These are phyloP conservation scores for Dendroctonus ponderosae DNA, from an alignment of 1,140 invertebrate genomes.

Conservation along the genomic window DNA sequence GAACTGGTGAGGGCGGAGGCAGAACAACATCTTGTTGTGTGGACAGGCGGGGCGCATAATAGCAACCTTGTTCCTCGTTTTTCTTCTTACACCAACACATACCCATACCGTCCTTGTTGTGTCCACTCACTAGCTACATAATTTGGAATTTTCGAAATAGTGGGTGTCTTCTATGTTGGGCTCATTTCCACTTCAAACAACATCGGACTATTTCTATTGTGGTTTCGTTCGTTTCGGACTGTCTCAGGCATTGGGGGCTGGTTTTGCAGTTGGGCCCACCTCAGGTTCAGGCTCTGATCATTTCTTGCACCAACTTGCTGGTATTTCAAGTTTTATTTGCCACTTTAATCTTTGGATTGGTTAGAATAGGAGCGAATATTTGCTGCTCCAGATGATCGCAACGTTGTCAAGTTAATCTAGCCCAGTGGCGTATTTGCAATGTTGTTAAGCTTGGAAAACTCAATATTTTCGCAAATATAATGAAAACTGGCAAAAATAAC, in stretches of 20 bases:
- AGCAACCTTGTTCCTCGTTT: slow-evolving; percentile 47
- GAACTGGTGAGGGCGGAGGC: slow-evolving; percentile 37
- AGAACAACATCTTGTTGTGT: slow-evolving; percentile 39
- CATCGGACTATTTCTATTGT: slow-evolving; percentile 18
- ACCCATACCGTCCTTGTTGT: slow-evolving; percentile 55
- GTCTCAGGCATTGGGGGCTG: slow-evolving; percentile 13
- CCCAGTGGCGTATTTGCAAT: too few relatives aligned
- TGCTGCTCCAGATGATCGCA: too few relatives aligned
- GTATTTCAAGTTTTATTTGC: too few relatives aligned
- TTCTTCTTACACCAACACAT: slow-evolving; percentile 63
- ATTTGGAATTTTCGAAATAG: slow-evolving; percentile 11
- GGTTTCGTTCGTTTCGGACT: slow-evolving; percentile 10
- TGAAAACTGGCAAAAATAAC: too few relatives aligned
- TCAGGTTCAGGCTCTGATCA: too few relatives aligned
- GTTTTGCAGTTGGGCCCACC: too few relatives aligned
- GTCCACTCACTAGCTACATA: slow-evolving; percentile 24
- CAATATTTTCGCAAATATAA: too few relatives aligned
- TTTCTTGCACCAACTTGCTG: too few relatives aligned
- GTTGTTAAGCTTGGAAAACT: too few relatives aligned
- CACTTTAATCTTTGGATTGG: too few relatives aligned
- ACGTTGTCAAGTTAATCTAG: too few relatives aligned
- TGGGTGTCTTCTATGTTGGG: slow-evolving; percentile 21
- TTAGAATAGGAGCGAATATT: too few relatives aligned
- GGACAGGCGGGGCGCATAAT: slow-evolving; percentile 47
- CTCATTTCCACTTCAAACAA: slow-evolving; percentile 20